These are phyloP conservation scores for Elmis aenea DNA, from an alignment of 2,888 invertebrate genomes.

Conservation along the genomic window DNA sequence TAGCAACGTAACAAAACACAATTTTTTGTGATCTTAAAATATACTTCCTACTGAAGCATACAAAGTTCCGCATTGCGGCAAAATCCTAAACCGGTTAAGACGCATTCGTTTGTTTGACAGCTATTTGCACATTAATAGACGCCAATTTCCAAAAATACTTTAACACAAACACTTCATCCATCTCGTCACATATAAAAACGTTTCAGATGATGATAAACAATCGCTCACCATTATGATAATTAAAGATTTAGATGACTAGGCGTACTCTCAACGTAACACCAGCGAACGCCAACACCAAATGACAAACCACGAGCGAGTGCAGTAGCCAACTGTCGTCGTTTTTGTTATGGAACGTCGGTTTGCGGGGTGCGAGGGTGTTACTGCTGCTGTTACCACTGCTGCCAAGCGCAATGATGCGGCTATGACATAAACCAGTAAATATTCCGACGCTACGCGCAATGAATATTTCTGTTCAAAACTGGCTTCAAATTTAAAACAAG, in stretches of 20 bases:
- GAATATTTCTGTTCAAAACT: neutral
- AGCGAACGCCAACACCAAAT: slow-evolving; percentile 29
- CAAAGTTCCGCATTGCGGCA: slow-evolving; percentile 43
- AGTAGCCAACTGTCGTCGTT: slow-evolving; percentile 46
- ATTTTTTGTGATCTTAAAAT: slow-evolving; percentile 15
- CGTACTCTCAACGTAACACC: slow-evolving; percentile 25
- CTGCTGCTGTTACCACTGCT: slow-evolving; percentile 40
- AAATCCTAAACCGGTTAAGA: slow-evolving; percentile 39
- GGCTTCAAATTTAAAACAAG: neutral
- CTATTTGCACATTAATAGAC: too few species aligned
- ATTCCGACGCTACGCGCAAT: slow-evolving; percentile 42
- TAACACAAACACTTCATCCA: too few species aligned
- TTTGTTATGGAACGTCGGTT: slow-evolving; percentile 39
- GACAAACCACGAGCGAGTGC: slow-evolving; percentile 35
- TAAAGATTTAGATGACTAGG: slow-evolving; percentile 38
- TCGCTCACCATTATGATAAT: slow-evolving; percentile 47
- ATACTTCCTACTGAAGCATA: slow-evolving; percentile 11
- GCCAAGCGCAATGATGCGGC: slow-evolving; percentile 47
- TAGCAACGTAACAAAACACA: slow-evolving; percentile 5
- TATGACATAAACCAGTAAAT: slow-evolving; percentile 47
- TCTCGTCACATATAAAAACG: too few species aligned
- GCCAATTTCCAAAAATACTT: too few species aligned
- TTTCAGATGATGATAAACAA: slow-evolving; percentile 34
- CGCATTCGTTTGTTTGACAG: slow-evolving; percentile 36
- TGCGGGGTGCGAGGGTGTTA: slow-evolving; percentile 30